A percentile compares a stretch with the other conserved stretches of the same genome.
Evolutionary conservation across 1,140 invertebrate genomes (phyloP).

Genomic region (Liolophura sinensis): DNA sequence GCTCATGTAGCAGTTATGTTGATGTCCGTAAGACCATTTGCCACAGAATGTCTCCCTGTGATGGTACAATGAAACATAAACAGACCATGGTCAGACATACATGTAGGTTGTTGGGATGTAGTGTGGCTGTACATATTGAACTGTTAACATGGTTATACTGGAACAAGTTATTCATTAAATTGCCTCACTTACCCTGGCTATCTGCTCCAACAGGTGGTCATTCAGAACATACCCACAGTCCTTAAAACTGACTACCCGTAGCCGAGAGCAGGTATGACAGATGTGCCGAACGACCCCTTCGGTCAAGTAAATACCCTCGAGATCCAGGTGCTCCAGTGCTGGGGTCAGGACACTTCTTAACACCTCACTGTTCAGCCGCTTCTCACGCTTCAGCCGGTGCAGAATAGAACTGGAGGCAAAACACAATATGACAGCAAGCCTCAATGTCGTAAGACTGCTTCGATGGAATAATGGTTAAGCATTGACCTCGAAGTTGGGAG

Average conservation of each 20-base stretch:
- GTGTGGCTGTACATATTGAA: too few relatives aligned
- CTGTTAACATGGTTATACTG: too few relatives aligned
- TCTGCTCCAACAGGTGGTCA: slow-evolving; percentile 30
- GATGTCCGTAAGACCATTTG: too few relatives aligned
- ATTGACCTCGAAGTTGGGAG: too few relatives aligned
- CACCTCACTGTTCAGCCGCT: slow-evolving; percentile 31
- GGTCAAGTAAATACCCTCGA: slow-evolving; percentile 39
- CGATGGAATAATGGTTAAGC: not conserved
- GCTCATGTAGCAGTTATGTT: too few relatives aligned
- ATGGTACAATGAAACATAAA: too few relatives aligned
- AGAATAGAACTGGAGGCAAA: slow-evolving; percentile 41
- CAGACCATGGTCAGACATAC: too few relatives aligned
- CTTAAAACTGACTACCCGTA: slow-evolving; percentile 31
- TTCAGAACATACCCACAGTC: slow-evolving; percentile 44
- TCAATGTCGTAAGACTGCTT: not conserved
- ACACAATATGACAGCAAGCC: not conserved
- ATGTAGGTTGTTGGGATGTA: too few relatives aligned
- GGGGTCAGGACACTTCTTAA: slow-evolving; percentile 34
- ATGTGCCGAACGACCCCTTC: slow-evolving; percentile 29
- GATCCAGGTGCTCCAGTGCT: slow-evolving; percentile 34
- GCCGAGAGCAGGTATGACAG: slow-evolving; percentile 30
- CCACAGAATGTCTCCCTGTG: too few relatives aligned
- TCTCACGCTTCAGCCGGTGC: slow-evolving; percentile 32
- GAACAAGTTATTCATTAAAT: too few relatives aligned
- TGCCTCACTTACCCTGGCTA: slow-evolving; percentile 27